These are phyloP conservation scores for Sphenopsis melanotis DNA, from an alignment of 2,797 vertebrate species.

Conservation along the genomic window DNA sequence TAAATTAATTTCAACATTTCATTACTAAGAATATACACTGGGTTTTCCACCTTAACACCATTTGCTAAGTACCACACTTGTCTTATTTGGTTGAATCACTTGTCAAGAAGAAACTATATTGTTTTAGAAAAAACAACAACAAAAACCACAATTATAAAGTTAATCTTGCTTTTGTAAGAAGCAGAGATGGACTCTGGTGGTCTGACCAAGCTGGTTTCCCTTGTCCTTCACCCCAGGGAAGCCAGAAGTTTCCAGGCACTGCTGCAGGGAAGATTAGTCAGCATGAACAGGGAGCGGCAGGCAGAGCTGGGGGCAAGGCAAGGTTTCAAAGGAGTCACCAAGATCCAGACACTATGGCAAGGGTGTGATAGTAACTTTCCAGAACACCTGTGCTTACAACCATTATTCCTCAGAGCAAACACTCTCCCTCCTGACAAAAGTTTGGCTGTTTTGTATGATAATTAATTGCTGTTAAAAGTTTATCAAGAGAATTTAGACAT, in stretches of 20 bases:
- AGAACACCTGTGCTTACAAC: background rate
- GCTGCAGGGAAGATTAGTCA: background rate
- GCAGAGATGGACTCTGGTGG: background rate
- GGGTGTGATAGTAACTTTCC: rapidly evolving
- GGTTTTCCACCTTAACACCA: background rate
- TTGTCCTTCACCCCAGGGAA: background rate
- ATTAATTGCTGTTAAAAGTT: background rate
- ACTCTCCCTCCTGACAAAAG: background rate
- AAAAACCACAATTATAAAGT: background rate
- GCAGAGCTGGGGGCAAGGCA: background rate
- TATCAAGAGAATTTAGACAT: background rate
- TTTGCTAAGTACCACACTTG: background rate
- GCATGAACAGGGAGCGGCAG: background rate
- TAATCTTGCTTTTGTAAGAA: background rate
- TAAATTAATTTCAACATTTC: background rate
- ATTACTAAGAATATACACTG: background rate
- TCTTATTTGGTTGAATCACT: background rate
- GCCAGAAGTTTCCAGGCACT: background rate
- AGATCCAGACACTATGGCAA: background rate
- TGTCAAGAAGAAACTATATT: background rate
- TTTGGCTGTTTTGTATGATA: background rate
- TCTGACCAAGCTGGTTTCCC: background rate
- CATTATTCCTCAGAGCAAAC: background rate
- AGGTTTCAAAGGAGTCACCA: background rate
- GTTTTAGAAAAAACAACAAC: background rate